phyloP scores from a whole-genome alignment of 2,113 vertebrate genomes.

The Hypanus sabinus region DNA sequence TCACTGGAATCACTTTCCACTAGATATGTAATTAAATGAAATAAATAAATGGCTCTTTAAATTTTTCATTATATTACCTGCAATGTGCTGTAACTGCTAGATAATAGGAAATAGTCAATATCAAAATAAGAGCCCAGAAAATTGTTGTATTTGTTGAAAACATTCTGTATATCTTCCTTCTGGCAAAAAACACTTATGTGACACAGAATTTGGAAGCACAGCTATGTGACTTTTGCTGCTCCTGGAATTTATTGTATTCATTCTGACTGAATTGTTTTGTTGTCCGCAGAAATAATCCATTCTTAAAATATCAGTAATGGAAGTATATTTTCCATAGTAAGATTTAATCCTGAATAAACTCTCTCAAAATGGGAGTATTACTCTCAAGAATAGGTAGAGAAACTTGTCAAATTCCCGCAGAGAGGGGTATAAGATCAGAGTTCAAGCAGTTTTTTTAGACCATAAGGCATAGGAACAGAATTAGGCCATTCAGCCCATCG shows the following conservation, averaged over 20 bases:
- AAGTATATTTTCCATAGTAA: neutral
- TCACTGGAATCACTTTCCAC: neutral
- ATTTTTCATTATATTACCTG: neutral
- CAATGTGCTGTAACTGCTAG: neutral
- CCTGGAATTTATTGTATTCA: neutral
- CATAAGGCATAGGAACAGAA: no score
- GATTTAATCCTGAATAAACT: neutral
- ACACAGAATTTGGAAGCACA: neutral
- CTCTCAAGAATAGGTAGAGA: neutral
- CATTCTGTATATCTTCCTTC: neutral
- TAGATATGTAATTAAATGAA: neutral
- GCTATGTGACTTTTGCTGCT: neutral
- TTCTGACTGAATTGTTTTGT: neutral
- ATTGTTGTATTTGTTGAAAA: neutral
- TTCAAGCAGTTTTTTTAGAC: neutral
- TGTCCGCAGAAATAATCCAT: neutral
- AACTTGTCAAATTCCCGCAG: neutral
- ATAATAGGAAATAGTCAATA: neutral
- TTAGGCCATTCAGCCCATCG: no score
- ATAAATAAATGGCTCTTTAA: neutral
- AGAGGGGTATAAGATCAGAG: neutral
- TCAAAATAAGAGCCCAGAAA: neutral
- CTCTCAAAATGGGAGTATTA: no score
- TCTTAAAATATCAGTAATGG: no score
- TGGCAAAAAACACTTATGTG: neutral